Evolutionary conservation across 2,888 invertebrate genomes (phyloP).

Genomic region (Autographa gamma): DNA sequence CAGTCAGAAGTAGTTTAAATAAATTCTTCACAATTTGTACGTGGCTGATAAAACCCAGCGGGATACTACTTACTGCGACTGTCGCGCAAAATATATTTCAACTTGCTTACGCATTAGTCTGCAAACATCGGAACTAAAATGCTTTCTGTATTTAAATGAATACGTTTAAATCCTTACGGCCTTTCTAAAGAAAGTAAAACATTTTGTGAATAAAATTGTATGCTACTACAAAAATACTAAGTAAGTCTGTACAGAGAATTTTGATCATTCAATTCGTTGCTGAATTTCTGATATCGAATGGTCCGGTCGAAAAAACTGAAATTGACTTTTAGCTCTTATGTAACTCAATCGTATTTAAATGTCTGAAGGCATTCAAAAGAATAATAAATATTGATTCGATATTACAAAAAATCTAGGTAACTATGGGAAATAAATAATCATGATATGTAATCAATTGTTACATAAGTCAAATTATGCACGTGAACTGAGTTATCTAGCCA

Average conservation of each 20-base stretch:
- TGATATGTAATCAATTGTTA: slow-evolving; percentile 19
- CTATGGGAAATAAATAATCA: slow-evolving; percentile 29
- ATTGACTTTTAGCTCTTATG: slow-evolving; percentile 21
- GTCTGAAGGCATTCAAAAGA: slow-evolving; percentile 21
- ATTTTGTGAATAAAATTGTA: slow-evolving; percentile 42
- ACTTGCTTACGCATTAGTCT: slow-evolving; percentile 37
- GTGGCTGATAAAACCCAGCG: slow-evolving; percentile 30
- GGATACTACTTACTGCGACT: slow-evolving; percentile 5
- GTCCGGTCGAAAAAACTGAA: background rate
- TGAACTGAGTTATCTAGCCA: slow-evolving; percentile 21
- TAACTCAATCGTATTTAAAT: slow-evolving; percentile 24
- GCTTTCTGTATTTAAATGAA: slow-evolving; percentile 47
- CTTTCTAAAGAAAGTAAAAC: slow-evolving; percentile 55
- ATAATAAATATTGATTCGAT: slow-evolving; percentile 16
- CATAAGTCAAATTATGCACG: slow-evolving; percentile 11
- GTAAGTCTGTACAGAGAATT: background rate
- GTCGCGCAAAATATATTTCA: slow-evolving; percentile 24
- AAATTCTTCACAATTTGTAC: background rate
- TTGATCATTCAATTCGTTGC: background rate
- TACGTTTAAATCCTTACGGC: slow-evolving; percentile 50
- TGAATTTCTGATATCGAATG: background rate
- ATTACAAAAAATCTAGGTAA: slow-evolving; percentile 29
- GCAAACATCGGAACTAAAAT: slow-evolving; percentile 44
- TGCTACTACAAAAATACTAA: slow-evolving; percentile 6
- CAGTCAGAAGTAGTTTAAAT: slow-evolving; percentile 5